These are phyloP conservation scores for Oligia strigilis DNA, from an alignment of 2,888 invertebrate genomes.

Conservation along the genomic window DNA sequence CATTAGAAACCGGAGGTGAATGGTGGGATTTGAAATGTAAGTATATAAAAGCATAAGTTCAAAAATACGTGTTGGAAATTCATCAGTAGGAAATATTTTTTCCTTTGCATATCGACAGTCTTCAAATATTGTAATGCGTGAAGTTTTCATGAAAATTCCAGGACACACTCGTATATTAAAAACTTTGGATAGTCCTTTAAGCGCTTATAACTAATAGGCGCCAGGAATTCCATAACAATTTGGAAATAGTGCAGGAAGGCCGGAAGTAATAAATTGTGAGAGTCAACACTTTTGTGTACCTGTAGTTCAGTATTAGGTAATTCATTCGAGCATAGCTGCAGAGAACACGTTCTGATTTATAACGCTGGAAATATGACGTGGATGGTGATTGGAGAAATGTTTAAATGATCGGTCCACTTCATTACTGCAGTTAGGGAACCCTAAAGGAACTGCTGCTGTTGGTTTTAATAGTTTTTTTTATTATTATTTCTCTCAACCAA, in stretches of 20 bases:
- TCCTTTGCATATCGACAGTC: background rate
- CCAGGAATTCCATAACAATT: conserved; percentile 28
- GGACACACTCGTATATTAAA: background rate
- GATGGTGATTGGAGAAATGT: background rate
- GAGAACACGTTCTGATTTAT: conserved; percentile 30
- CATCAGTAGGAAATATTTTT: background rate
- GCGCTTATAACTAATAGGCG: background rate
- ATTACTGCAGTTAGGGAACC: background rate
- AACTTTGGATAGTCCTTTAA: background rate
- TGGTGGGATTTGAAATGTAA: background rate
- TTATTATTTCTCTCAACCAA: no score
- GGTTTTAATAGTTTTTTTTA: no score
- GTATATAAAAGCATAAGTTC: background rate
- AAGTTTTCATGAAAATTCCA: background rate
- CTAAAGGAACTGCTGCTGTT: background rate
- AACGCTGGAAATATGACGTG: conserved; percentile 9
- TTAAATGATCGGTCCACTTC: background rate
- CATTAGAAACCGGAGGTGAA: background rate
- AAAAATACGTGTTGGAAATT: background rate
- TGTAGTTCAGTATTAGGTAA: conserved; percentile 12
- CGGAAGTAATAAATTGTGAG: conserved; percentile 32
- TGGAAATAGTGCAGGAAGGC: conserved; percentile 23
- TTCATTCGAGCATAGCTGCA: conserved; percentile 27
- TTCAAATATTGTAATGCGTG: background rate
- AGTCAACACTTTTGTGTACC: conserved; percentile 36